phyloP scores from a whole-genome alignment of 2,797 vertebrate species.

The Pelochelys cantorii region DNA sequence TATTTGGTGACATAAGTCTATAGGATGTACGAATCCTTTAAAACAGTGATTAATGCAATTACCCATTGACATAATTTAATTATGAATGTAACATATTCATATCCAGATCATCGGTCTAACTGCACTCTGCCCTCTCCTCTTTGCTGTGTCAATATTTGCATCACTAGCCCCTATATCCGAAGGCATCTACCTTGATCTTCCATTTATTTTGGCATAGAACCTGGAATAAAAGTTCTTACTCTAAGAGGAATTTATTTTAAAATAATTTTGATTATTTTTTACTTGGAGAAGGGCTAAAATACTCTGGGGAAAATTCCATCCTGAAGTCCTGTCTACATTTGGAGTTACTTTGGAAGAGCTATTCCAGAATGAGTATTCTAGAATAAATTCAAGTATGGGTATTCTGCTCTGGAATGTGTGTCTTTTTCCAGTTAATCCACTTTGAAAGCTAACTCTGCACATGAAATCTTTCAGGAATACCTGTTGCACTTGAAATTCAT shows the following conservation, averaged over 20 bases:
- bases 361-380: background rate
- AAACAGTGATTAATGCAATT: slow-evolving; percentile 58
- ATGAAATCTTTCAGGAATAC: background rate
- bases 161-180: slow-evolving; percentile 73
- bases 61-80: slow-evolving; percentile 51
- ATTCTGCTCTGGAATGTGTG: background rate
- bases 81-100: slow-evolving; percentile 61
- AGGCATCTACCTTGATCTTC: slow-evolving; percentile 65
- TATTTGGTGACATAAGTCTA: slow-evolving; percentile 33
- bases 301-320: background rate
- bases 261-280: slow-evolving; percentile 53
- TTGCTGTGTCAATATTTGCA: slow-evolving; percentile 76
- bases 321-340: background rate
- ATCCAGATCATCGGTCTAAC: slow-evolving; percentile 67
- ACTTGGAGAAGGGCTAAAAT: slow-evolving; percentile 21
- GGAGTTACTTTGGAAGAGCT: background rate
- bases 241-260: slow-evolving; percentile 52
- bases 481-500: background rate
- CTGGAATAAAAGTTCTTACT: slow-evolving; percentile 48
- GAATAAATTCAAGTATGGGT: background rate
- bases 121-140: slow-evolving; percentile 54
- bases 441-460: background rate
- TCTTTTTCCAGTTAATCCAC: background rate
- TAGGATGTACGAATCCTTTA: slow-evolving; percentile 45
- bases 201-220: slow-evolving; percentile 73